A percentile compares a stretch with the other conserved stretches of the same genome.
phyloP scores from a whole-genome alignment of 1,140 invertebrate genomes.

The Sinella curviseta region DNA sequence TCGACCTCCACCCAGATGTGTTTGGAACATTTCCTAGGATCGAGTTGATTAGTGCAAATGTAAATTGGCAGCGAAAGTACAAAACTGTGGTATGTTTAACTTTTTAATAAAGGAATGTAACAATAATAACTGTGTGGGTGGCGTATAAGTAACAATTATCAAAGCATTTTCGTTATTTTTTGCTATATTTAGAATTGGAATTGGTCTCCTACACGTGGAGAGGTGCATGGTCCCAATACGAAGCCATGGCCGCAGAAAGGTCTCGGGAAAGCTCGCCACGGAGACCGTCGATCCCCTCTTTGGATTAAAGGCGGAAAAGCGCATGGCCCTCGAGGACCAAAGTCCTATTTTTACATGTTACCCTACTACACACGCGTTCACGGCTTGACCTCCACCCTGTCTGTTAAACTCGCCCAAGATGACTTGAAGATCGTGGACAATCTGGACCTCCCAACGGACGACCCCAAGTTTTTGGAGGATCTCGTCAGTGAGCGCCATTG shows the following conservation, averaged over 20 bases:
- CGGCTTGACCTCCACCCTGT: slow-evolving; percentile 79
- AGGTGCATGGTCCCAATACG: slow-evolving; percentile 80
- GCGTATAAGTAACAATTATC: too few relatives aligned
- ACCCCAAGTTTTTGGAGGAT: slow-evolving; percentile 75
- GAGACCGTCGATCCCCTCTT: slow-evolving; percentile 84
- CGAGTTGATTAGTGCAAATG: slow-evolving; percentile 84
- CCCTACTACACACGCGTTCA: slow-evolving; percentile 70
- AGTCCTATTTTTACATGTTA: slow-evolving; percentile 89
- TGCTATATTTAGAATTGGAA: slow-evolving; percentile 65
- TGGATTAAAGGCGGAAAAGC: slow-evolving; percentile 75
- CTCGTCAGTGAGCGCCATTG: slow-evolving; percentile 81
- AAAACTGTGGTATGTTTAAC: slow-evolving; percentile 68
- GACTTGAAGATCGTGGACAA: slow-evolving; percentile 88
- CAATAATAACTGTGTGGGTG: too few relatives aligned
- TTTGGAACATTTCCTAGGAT: slow-evolving; percentile 80
- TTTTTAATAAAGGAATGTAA: slow-evolving; percentile 31
- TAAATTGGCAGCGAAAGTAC: slow-evolving; percentile 85
- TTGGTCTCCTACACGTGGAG: slow-evolving; percentile 72
- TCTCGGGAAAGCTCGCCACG: slow-evolving; percentile 80
- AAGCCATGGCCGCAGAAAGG: slow-evolving; percentile 98
- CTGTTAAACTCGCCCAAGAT: slow-evolving; percentile 86
- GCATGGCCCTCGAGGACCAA: slow-evolving; percentile 82
- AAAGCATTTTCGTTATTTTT: slow-evolving; percentile 16
- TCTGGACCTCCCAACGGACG: slow-evolving; percentile 80
- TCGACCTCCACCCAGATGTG: slow-evolving; percentile 84